Conservation (phyloP, 2,797 vertebrate species). For the Uromys caudimaculatus region DNA sequence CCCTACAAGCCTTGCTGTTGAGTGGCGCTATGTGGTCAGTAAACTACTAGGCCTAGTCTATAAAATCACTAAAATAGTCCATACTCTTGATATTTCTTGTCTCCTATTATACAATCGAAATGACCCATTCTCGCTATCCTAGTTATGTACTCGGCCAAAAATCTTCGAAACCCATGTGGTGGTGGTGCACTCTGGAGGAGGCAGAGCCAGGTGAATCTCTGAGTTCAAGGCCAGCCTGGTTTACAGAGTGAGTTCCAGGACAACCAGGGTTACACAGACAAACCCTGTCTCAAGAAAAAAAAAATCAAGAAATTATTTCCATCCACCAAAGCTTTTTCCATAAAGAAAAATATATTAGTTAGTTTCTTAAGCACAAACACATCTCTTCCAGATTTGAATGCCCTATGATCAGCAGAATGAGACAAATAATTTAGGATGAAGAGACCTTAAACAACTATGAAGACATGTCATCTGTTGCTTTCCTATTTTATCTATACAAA, state of each 20-base stretch:
- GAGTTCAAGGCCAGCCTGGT: neutral
- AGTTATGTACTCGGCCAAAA: neutral
- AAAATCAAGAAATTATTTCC: conserved; percentile 40
- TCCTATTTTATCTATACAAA: neutral
- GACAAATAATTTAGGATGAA: neutral
- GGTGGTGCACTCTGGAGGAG: neutral
- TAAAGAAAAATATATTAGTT: neutral
- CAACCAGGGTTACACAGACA: neutral
- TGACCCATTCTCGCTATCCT: neutral
- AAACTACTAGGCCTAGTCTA: neutral
- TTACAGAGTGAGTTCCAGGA: neutral
- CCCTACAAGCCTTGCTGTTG: neutral
- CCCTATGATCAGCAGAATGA: neutral
- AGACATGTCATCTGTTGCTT: neutral
- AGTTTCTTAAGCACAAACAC: neutral
- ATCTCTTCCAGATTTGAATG: neutral
- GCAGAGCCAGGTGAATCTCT: neutral
- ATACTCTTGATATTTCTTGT: neutral
- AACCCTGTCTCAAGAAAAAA: neutral
- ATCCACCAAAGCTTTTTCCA: neutral
- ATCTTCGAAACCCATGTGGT: neutral
- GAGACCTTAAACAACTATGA: neutral
- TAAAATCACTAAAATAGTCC: conserved; percentile 18
- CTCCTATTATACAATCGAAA: neutral
- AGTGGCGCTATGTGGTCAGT: neutral